Evolutionary conservation across 2,888 invertebrate genomes (phyloP), one percentile per base, ranked within the genome.

Genomic region (Diaphora mendica): DNA sequence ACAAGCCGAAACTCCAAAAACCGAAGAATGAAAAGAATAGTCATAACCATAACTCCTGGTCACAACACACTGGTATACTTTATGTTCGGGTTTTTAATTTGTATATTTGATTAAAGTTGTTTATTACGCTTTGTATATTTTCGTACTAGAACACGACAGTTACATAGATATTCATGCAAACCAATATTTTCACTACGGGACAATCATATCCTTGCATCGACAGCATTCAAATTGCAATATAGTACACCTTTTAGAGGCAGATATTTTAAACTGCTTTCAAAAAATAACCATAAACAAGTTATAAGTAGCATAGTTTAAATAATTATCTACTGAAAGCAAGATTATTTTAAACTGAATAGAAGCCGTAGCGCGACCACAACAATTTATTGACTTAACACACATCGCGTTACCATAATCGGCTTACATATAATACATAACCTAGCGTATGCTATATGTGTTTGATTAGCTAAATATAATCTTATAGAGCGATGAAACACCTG

Each of bases 401-500:
- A 17, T 8, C 30, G 17, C 62, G 62, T 62, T 17, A 13, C 2
- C 62, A 7, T 26, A 62, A 62, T 62, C 62, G 62, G 30, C n/a
- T 55, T 39, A 69, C 55, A 1, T 26, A 39, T 59, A 39, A 17
- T 55, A 69, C 20, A 62, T 70, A 30, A 42, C 17, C 23, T 68
- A 64, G 68, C 78, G 76, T 81, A 65, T 48, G 3, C 70, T 73
- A 71, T 74, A 13, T 15, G 2, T 81, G 70, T 79, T 77, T 59
- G 51, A 59, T 4, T 48, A 73, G 64, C 62, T 68, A 42, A 77
- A 76, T 73, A 79, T 79, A 68, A 59, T 69, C 76, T 44, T 73
- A 67, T 62, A 72, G 51, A 55, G 71, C n/a, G 30, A 68, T 23
- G 68, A 68, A 35, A 76, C 80, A 82, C 80, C 82, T 80, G 79